Percentiles rank a stretch among this genome's conserved stretches.
phyloP scores from a whole-genome alignment of 2,113 vertebrate species.

The Siphamia tubifer region DNA sequence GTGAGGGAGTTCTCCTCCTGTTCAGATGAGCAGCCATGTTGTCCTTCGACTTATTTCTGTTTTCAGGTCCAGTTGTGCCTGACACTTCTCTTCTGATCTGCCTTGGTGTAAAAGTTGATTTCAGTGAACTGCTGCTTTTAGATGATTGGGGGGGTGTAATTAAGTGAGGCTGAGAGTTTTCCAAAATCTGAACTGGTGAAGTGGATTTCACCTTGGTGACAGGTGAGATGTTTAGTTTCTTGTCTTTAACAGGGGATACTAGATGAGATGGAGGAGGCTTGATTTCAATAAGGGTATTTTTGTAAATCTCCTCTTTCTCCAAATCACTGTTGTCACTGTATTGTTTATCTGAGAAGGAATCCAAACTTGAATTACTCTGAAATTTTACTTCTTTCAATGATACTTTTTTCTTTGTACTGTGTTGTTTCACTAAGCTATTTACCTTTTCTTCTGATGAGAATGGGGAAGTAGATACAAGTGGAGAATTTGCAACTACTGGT shows the following conservation, averaged over 20 bases:
- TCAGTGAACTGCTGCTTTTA: constrained; percentile 29
- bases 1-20: constrained; percentile 64
- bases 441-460: constrained; percentile 4
- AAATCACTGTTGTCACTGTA: neutral
- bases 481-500: constrained; percentile 1
- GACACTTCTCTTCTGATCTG: constrained; percentile 12
- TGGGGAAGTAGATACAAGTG: constrained; percentile 13
- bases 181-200: constrained; percentile 20
- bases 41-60: constrained; percentile 32
- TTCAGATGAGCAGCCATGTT: constrained; percentile 51
- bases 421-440: constrained; percentile 10
- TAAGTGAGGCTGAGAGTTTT: constrained; percentile 11
- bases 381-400: neutral
- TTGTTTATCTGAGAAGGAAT: constrained; percentile 7
- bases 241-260: neutral
- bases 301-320: constrained; percentile 9
- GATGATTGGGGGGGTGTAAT: neutral
- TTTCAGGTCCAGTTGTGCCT: constrained; percentile 32
- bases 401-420: constrained; percentile 17
- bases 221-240: constrained; percentile 15
- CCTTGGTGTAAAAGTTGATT: constrained; percentile 19
- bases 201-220: neutral
- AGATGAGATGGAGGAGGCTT: constrained; percentile 35
- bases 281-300: neutral
- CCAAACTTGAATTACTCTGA: constrained; percentile 1